Evolutionary conservation across 2,888 invertebrate species (phyloP), one percentile per base, ranked within the genome.

Genomic region (Syrphus vitripennis): DNA sequence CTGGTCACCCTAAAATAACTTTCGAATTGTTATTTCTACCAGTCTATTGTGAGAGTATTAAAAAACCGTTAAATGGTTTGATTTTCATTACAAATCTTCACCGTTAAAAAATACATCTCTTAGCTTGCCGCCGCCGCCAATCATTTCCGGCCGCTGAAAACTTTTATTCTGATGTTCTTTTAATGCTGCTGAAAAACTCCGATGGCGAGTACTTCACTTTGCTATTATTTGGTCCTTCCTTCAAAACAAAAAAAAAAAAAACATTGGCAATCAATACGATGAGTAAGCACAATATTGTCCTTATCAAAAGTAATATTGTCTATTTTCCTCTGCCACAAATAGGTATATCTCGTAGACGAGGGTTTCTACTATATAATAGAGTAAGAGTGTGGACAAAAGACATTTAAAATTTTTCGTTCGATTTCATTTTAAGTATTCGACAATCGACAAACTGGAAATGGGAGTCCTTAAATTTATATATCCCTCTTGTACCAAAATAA

Each of bases 51-150:
- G 19, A 19, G 42, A 67, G 70, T 78, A 86, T 86, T 78, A 86
- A 86, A 86, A 86, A 78, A 65, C 74, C 86, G 86, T 86, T 74
- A 86, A 82, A 86, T 74, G 70, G 69, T 86, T 78, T 82, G 69
- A 77, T 80, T 83, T 75, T 83, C 80, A 72, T 82, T 77, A 55
- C 67, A 57, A 21, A 24, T 67, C 55, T 67, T 63, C 61, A n/a
- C n/a, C n/a, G n/a, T n/a, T n/a, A n/a, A n/a, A n/a, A n/a, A n/a
- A n/a, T n/a, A n/a, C n/a, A n/a, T n/a, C n/a, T n/a, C n/a, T n/a
- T n/a, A n/a, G n/a, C n/a, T 3, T 12, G 53, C 2, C 12, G 4
- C 1, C 57, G 42, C 4, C 61, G 70, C 77, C 77, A 82, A 82
- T 86, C 86, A 78, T 82, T 86, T 86, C 81, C 84, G 81, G 29